phyloP scores from a whole-genome alignment of 2,797 vertebrate genomes.

The Spinus pinus region DNA sequence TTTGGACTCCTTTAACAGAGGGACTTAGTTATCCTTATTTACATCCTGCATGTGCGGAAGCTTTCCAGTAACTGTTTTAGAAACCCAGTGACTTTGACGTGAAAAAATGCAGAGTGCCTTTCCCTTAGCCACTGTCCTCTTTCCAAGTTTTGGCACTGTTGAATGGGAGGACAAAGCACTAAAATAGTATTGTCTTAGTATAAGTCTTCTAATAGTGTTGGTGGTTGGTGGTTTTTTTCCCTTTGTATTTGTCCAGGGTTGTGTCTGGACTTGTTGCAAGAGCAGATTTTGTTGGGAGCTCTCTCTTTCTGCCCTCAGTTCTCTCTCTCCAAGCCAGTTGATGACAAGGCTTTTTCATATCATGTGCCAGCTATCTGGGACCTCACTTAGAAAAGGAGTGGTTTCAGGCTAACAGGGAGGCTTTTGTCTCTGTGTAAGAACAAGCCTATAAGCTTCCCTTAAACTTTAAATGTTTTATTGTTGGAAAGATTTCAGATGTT shows the following conservation, averaged over 20 bases:
- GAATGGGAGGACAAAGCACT: not conserved
- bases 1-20: not conserved
- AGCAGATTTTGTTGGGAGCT: not conserved
- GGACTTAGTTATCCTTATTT: not conserved
- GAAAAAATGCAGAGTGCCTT: not conserved
- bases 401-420: constrained; percentile 21
- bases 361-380: not conserved
- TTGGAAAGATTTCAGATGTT: constrained; percentile 37
- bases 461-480: constrained; percentile 12
- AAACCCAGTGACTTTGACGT: not conserved
- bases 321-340: not conserved
- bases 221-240: not conserved
- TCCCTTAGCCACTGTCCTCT: not conserved
- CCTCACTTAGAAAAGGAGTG: not conserved
- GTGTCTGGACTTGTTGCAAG: not conserved
- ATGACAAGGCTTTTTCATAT: not conserved
- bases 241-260: not conserved
- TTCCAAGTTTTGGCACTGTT: not conserved
- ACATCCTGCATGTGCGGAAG: not conserved
- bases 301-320: not conserved
- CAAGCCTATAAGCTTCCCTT: constrained; percentile 13
- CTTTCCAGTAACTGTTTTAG: not conserved
- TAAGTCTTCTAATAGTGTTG: not conserved
- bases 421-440: constrained; percentile 1
- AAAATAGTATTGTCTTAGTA: not conserved